Base-by-base conservation (phyloP, 2,113 vertebrate species). In the Fulmarus glacialis region DNA sequence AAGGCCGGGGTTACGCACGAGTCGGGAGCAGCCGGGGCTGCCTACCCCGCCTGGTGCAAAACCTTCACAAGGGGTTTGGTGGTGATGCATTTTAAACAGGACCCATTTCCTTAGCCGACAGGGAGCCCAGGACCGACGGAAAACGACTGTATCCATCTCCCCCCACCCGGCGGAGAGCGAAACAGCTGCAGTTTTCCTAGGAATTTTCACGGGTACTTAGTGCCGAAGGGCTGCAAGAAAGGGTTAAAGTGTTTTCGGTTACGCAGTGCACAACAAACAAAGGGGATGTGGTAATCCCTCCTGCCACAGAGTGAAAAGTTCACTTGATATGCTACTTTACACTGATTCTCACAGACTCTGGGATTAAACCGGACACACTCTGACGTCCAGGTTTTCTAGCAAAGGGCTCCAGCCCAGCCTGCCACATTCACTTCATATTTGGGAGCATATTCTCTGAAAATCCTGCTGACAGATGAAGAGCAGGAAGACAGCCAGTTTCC, bases 381-480 rank as follows among this genome's bases (percentile, higher is more conserved):
- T 96, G 94, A 96, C 40, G 26, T 97, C 89, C 97, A 96, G 96
- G 96, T 96, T 96, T 96, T 93, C 92, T 47, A 97, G 95, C 78
- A 75, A 93, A 94, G 93, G 83, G 74, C 95, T 97, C 89, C 93
- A 96, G 90, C 94, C 94, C 94, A 94, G 96, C 90, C 88, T 89
- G 93, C 94, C 71, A 72, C 97, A 98, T 98, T 98, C 97, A 98
- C 96, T 97, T 98, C 98, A 98, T 98, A 98, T 96, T 98, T 97
- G 84, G 96, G 96, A 98, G 96, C 86, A 95, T 97, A 97, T 95
- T 97, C 94, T 96, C 96, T 91, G 93, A 91, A 97, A 98, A 97
- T 97, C 97, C 97, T 94, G 97, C 96, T 98, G 98, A 98, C 98
- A 98, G 98, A 98, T 98, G 97, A 98, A 97, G 98, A 98, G 97